Percentiles rank a stretch among this genome's conserved stretches.
These are phyloP conservation scores for Anastrepha obliqua DNA, from an alignment of 1,140 invertebrate species.

Conservation along the genomic window DNA sequence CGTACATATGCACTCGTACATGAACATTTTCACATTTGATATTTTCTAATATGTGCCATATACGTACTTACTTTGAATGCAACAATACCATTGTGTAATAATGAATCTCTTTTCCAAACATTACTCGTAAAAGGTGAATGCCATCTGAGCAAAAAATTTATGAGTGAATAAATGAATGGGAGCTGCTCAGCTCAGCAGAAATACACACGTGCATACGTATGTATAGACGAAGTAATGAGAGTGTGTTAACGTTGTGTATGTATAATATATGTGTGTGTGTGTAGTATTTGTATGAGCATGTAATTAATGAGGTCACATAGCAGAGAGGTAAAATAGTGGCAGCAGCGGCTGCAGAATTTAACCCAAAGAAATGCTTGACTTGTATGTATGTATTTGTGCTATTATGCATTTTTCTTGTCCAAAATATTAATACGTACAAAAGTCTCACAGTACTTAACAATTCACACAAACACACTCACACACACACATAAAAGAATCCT, in stretches of 20 bases:
- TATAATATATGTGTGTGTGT: not conserved
- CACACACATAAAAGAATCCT: not conserved
- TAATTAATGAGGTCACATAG: constrained; percentile 56
- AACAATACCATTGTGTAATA: constrained; percentile 39
- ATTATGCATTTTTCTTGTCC: not conserved
- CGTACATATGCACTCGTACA: too few relatives aligned
- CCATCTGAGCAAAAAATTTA: not conserved
- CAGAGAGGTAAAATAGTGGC: not conserved
- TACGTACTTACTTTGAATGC: not conserved
- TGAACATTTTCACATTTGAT: too few relatives aligned
- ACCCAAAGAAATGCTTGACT: not conserved
- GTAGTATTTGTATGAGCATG: constrained; percentile 23
- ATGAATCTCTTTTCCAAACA: constrained; percentile 32
- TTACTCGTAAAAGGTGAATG: constrained; percentile 9
- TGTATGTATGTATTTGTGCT: not conserved
- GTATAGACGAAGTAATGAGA: not conserved
- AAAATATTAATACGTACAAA: constrained; percentile 34
- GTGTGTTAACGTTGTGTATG: not conserved
- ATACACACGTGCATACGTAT: not conserved
- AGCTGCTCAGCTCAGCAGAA: constrained; percentile 28
- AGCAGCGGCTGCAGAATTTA: not conserved
- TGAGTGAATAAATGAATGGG: not conserved
- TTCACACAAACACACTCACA: too few relatives aligned
- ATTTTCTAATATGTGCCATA: not conserved
- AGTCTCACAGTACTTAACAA: not conserved